These are phyloP conservation scores for Apostichopus californicus DNA, from an alignment of 35 echinoderm and acorn worm species.

Conservation along the genomic window DNA sequence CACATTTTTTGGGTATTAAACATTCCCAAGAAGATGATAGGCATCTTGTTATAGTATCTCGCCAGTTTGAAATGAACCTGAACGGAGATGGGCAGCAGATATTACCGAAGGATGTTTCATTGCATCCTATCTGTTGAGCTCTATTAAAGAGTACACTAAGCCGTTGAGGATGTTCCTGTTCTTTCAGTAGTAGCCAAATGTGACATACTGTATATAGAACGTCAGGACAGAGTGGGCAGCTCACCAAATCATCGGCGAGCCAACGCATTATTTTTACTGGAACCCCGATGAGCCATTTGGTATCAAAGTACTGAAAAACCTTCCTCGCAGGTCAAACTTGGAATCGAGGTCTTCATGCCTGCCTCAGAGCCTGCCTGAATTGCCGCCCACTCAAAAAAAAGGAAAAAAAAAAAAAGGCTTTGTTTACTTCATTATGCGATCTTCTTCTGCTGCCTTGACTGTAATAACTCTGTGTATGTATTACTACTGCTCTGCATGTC, in stretches of 20 bases:
- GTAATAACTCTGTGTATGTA: conserved; percentile 42
- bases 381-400: conserved; percentile 31
- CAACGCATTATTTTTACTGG: neutral
- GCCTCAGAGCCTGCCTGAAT: neutral
- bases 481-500: neutral
- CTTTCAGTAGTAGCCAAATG: too few relatives aligned
- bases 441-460: neutral
- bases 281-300: conserved; percentile 1
- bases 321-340: neutral
- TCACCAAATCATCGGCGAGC: neutral
- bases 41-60: too few relatives aligned
- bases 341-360: conserved; percentile 6
- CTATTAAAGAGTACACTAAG: neutral
- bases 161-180: neutral
- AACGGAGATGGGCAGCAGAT: too few relatives aligned
- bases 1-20: too few relatives aligned
- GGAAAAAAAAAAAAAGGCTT: neutral
- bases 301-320: conserved; percentile 26
- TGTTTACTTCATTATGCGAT: conserved; percentile 41
- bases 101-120: too few relatives aligned
- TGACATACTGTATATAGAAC: too few relatives aligned
- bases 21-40: too few relatives aligned
- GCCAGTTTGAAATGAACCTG: too few relatives aligned
- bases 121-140: too few relatives aligned
- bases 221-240: neutral